Evolutionary conservation across 1,140 invertebrate species (phyloP), one percentile per base, ranked within the genome.

Genomic region (Tetranychus cinnabarinus): DNA sequence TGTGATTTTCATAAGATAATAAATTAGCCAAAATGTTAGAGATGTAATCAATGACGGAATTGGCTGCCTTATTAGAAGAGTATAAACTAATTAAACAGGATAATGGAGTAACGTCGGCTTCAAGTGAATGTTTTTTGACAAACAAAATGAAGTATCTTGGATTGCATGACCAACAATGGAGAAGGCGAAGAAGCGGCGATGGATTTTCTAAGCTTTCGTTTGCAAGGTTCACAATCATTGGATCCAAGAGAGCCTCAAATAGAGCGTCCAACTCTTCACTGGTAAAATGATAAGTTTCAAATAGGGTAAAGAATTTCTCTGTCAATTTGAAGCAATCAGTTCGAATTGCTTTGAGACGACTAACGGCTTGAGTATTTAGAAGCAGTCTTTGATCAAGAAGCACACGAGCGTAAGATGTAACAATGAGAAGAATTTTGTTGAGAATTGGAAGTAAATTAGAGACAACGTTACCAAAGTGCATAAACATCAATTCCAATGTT

Each of bases 161-260:
- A 73, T 85, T 81, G 64, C 79, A 74, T 62, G 81, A 79, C 86
- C 88, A 93, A 2, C 76, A 72, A 3, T 78, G 72, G 8, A 92
- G 77, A 3, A 93, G 71, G 70, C 84, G 87, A 12, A 92, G 71
- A 56, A 92, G 71, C 2, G 82, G 77, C 3, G 88, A 89, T 1
- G 87, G 86, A 67, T 79, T 83, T 66, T 87, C 81, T 58, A 90
- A 80, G 37, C 86, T 82, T 69, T 93, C 88, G 58, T 80, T 73
- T 1, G 82, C 79, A 1, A 93, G 70, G 68, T 62, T 50, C 81
- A 45, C 31, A 7, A 66, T 33, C 68, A 82, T 78, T 1, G 87
- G 87, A 80, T 85, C 91, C 23, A 96, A 77, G 56, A 83, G 80
- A 0, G 82, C 78, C 55, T 82, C 72, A 69, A 84, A 89, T 12